phyloP scores from a whole-genome alignment of 1,140 invertebrate genomes.

The Tyrophagus putrescentiae region DNA sequence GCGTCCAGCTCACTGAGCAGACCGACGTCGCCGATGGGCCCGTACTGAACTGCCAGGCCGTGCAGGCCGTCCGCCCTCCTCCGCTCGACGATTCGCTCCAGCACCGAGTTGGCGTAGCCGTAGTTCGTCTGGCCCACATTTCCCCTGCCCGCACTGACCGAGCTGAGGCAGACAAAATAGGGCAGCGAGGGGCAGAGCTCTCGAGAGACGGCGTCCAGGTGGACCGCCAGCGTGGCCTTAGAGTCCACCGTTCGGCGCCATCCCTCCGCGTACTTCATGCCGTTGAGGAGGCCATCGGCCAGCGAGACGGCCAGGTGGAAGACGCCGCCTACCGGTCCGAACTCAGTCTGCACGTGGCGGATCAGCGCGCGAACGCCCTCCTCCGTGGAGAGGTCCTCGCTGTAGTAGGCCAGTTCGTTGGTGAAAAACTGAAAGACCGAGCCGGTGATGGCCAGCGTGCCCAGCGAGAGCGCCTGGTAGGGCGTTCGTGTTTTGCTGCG shows the following conservation, averaged over 20 bases:
- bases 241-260: constrained; percentile 50
- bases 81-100: constrained; percentile 60
- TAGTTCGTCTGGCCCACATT: constrained; percentile 90
- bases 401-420: constrained; percentile 46
- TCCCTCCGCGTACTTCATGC: constrained; percentile 65
- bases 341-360: constrained; percentile 21
- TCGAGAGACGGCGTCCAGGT: constrained; percentile 45
- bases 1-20: constrained; percentile 67
- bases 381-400: constrained; percentile 44
- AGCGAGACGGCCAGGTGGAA: constrained; percentile 60
- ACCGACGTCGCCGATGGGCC: constrained; percentile 90
- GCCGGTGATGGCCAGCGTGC: not conserved
- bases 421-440: constrained; percentile 35
- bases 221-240: constrained; percentile 49
- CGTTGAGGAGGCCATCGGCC: constrained; percentile 64
- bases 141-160: constrained; percentile 79
- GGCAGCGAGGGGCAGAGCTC: constrained; percentile 58
- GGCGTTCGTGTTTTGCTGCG: constrained; percentile 51
- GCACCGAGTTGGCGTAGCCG: constrained; percentile 78
- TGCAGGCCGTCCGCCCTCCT: constrained; percentile 45
- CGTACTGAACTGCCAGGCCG: constrained; percentile 82
- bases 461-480: constrained; percentile 28
- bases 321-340: constrained; percentile 70
- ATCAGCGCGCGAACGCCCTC: constrained; percentile 45
- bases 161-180: constrained; percentile 85